Conservation (phyloP, 2,797 vertebrate species). For the Loris lydekkerianus region DNA sequence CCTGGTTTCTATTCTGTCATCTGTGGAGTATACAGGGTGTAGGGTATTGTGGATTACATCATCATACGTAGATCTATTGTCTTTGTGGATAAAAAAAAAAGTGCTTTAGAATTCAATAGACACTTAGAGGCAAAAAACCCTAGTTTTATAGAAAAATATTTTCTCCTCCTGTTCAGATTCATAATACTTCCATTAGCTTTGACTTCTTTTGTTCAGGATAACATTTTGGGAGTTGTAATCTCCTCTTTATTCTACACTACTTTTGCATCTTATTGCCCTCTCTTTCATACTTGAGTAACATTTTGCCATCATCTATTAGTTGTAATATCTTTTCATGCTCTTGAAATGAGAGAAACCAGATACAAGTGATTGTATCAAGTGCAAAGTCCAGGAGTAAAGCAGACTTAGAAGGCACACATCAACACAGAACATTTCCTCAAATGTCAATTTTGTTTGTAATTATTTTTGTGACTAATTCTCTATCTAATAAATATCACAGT, state of each 20-base stretch:
- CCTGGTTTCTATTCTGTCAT: background rate
- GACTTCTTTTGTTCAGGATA: background rate
- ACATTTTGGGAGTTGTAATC: background rate
- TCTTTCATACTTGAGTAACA: background rate
- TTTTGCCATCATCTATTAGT: background rate
- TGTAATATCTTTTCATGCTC: background rate
- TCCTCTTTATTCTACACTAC: background rate
- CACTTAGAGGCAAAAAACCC: background rate
- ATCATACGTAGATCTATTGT: background rate
- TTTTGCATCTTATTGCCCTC: background rate
- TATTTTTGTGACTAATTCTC: slow-evolving; percentile 6
- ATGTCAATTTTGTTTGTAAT: slow-evolving; percentile 33
- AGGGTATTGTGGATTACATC: slow-evolving; percentile 1
- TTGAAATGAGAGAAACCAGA: slow-evolving; percentile 35
- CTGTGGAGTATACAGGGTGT: background rate
- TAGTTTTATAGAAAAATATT: slow-evolving; percentile 10
- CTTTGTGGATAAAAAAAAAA: background rate
- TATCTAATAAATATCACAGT: slow-evolving; percentile 13
- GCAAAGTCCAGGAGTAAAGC: background rate
- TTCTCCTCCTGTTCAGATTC: background rate
- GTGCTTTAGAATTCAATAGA: background rate
- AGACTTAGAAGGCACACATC: background rate
- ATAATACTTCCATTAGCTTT: background rate
- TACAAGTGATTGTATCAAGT: background rate
- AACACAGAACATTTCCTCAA: background rate